These are phyloP conservation scores for Lepilemur ruficaudatus DNA, from an alignment of 2,797 vertebrate species.

Conservation along the genomic window DNA sequence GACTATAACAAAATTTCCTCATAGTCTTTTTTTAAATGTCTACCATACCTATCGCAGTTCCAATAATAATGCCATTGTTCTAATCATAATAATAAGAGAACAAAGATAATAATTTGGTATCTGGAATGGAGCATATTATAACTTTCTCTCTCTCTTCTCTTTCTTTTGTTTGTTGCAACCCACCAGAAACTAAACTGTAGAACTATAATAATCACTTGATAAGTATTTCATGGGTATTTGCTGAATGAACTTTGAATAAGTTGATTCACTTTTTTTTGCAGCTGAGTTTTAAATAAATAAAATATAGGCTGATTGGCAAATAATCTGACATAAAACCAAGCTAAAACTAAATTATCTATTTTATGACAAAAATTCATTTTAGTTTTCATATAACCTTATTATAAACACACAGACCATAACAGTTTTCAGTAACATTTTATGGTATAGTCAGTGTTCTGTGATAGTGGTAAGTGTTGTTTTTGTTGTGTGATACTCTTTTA, in stretches of 20 bases:
- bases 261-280: background rate
- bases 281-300: background rate
- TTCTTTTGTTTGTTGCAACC: background rate
- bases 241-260: background rate
- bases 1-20: background rate
- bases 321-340: background rate
- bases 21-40: background rate
- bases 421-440: background rate
- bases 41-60: background rate
- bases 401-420: background rate
- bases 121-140: background rate
- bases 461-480: background rate
- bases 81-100: background rate
- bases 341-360: background rate
- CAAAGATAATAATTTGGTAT: background rate
- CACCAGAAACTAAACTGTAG: background rate
- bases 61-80: no score
- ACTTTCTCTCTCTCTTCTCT: background rate
- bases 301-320: background rate
- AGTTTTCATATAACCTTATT: background rate
- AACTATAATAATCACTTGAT: no score
- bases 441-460: background rate
- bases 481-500: background rate
- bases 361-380: background rate
- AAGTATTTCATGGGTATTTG: background rate